phyloP scores from a whole-genome alignment of 2,113 vertebrate species.

The Takifugu bimaculatus region DNA sequence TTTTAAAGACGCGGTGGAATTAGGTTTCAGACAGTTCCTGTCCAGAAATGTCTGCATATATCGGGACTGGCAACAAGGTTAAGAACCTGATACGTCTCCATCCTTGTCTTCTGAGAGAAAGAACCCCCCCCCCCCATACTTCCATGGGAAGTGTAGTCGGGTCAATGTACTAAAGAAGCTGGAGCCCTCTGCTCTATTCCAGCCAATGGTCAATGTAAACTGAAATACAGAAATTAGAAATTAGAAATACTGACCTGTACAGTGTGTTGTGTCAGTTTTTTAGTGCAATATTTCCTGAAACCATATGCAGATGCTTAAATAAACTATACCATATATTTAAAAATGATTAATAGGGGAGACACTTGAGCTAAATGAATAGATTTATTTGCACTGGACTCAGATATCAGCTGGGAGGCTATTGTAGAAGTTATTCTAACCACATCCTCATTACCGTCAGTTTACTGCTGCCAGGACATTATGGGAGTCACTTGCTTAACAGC shows the following conservation, averaged over 20 bases:
- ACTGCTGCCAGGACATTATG: conserved; percentile 6
- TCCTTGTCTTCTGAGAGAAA: conserved; percentile 32
- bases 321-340: too few relatives aligned
- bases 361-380: neutral
- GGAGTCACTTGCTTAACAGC: neutral
- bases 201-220: conserved; percentile 33
- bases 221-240: conserved; percentile 4
- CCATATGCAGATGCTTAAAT: too few relatives aligned
- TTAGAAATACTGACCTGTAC: conserved; percentile 8
- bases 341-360: neutral
- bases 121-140: conserved; percentile 5
- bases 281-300: too few relatives aligned
- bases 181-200: conserved; percentile 36
- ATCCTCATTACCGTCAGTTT: neutral
- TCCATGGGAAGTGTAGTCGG: conserved; percentile 41
- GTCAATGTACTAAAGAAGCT: conserved; percentile 44
- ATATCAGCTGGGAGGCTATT: too few relatives aligned
- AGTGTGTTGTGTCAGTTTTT: neutral
- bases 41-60: conserved; percentile 48
- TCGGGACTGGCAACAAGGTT: conserved; percentile 35
- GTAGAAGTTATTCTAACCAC: too few relatives aligned
- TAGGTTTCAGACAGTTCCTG: conserved; percentile 51
- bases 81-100: conserved; percentile 48
- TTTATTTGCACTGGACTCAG: neutral
- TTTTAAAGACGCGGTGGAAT: conserved; percentile 53